phyloP scores from a whole-genome alignment of 1,140 invertebrate genomes.

The Ptiloglossa arizonensis region DNA sequence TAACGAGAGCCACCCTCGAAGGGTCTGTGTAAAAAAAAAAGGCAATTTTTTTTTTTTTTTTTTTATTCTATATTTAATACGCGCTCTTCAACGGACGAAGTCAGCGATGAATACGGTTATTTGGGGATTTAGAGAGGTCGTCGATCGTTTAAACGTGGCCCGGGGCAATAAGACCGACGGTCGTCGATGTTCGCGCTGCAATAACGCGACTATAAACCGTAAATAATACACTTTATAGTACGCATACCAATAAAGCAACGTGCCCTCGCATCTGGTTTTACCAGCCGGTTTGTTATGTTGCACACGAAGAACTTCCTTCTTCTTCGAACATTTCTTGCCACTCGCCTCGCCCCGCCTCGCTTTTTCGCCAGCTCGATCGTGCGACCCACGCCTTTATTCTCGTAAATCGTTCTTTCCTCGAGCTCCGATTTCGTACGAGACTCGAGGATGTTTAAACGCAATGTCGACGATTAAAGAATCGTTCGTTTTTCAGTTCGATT shows the following conservation, averaged over 20 bases:
- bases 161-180: slow-evolving; percentile 26
- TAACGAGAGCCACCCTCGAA: too few relatives aligned
- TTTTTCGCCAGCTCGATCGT: slow-evolving; percentile 37
- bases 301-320: slow-evolving; percentile 27
- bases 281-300: slow-evolving; percentile 33
- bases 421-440: too few relatives aligned
- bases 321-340: slow-evolving; percentile 3
- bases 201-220: slow-evolving; percentile 57
- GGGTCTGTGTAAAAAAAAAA: too few relatives aligned
- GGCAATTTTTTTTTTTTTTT: too few relatives aligned
- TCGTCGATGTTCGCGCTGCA: slow-evolving; percentile 53
- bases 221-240: slow-evolving; percentile 62
- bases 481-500: too few relatives aligned
- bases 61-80: neutral
- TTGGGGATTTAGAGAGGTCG: slow-evolving; percentile 40
- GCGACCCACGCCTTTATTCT: slow-evolving; percentile 46
- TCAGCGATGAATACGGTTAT: slow-evolving; percentile 24
- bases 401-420: too few relatives aligned
- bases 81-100: neutral
- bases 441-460: too few relatives aligned
- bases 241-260: slow-evolving; percentile 54
- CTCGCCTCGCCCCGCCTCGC: neutral
- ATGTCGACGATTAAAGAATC: too few relatives aligned
- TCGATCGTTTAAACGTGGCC: slow-evolving; percentile 42
- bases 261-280: slow-evolving; percentile 49